Evolutionary conservation across 1,140 invertebrate genomes (phyloP).

Genomic region (Oryzaephilus surinamensis): DNA sequence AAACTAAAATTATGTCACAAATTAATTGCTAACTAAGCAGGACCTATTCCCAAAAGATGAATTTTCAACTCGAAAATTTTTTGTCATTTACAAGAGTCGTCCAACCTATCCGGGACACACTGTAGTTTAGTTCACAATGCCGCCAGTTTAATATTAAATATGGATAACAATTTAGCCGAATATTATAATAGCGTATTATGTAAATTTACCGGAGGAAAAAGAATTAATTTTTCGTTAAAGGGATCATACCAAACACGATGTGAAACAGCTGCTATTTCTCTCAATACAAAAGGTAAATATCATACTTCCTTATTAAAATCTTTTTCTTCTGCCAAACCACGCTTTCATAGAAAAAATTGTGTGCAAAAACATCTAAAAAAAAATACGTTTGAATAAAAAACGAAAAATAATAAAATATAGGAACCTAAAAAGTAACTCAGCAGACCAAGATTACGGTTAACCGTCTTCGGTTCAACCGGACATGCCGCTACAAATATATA

Average conservation of each 20-base stretch:
- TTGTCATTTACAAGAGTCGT: too few relatives aligned
- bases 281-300: conserved; percentile 18
- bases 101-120: too few relatives aligned
- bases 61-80: too few relatives aligned
- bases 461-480: not conserved
- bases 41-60: too few relatives aligned
- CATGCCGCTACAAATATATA: not conserved
- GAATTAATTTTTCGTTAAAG: conserved; percentile 25
- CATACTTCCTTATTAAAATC: not conserved
- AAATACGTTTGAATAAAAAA: not conserved
- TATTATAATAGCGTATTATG: conserved; percentile 28
- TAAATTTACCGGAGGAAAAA: conserved; percentile 34
- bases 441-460: not conserved
- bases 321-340: not conserved
- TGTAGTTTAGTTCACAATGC: conserved; percentile 11
- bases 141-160: conserved; percentile 28
- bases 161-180: conserved; percentile 36
- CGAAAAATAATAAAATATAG: not conserved
- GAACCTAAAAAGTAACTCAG: not conserved
- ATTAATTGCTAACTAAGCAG: too few relatives aligned
- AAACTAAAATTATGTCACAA: too few relatives aligned
- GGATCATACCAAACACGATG: conserved; percentile 27
- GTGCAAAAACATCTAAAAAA: not conserved
- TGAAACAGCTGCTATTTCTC: conserved; percentile 23
- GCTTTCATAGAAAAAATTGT: not conserved